Percentiles rank a stretch among this genome's conserved stretches.
phyloP scores from a whole-genome alignment of 92 coral and sea anemone species.

The Siderastrea radians region DNA sequence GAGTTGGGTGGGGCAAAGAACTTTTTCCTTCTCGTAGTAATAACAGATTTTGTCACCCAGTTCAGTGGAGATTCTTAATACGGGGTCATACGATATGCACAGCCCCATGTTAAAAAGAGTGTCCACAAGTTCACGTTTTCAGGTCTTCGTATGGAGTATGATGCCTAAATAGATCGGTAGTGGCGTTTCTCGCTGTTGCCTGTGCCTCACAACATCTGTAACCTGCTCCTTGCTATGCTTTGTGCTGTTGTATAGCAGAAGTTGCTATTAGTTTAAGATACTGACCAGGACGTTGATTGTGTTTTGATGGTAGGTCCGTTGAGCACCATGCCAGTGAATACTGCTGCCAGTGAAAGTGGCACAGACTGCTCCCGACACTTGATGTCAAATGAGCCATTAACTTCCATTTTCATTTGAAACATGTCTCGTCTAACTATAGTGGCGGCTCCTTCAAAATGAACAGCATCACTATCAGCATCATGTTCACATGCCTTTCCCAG shows the following conservation, averaged over 20 bases:
- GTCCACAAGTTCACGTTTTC: constrained; percentile 65
- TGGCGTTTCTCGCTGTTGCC: constrained; percentile 38
- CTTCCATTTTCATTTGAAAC: constrained; percentile 12
- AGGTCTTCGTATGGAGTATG: constrained; percentile 44
- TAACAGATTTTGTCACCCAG: constrained; percentile 46
- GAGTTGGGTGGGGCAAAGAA: constrained; percentile 46
- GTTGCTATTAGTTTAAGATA: constrained; percentile 3
- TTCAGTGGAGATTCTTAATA: constrained; percentile 67
- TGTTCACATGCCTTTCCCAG: constrained; percentile 41
- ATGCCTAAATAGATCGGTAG: constrained; percentile 59
- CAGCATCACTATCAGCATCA: constrained; percentile 51
- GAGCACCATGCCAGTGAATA: constrained; percentile 35
- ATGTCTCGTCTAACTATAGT: not conserved
- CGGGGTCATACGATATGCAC: constrained; percentile 61
- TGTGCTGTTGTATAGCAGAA: constrained; percentile 42
- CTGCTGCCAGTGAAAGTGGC: constrained; percentile 28
- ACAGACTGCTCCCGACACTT: constrained; percentile 32
- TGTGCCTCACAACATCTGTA: constrained; percentile 31
- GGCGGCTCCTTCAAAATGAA: constrained; percentile 5
- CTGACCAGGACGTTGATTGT: constrained; percentile 9
- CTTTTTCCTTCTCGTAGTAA: constrained; percentile 42
- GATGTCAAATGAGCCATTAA: constrained; percentile 25
- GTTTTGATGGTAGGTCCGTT: constrained; percentile 39
- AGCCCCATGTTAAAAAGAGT: constrained; percentile 60
- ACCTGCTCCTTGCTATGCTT: constrained; percentile 9